phyloP scores from a whole-genome alignment of 2,113 vertebrate genomes.

The Accipiter cooperii region DNA sequence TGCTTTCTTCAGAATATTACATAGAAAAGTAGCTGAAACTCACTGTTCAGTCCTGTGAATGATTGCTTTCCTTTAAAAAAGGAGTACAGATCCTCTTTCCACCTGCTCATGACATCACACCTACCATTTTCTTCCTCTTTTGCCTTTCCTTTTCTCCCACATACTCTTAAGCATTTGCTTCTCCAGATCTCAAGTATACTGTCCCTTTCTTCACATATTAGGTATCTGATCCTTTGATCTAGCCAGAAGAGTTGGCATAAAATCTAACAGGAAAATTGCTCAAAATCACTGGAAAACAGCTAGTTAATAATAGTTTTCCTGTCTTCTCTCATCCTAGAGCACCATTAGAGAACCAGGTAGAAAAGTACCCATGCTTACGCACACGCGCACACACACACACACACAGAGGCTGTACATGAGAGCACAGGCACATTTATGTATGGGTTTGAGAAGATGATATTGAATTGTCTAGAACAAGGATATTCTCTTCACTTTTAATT shows the following conservation, averaged over 20 bases:
- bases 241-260: background rate
- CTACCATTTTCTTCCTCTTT: background rate
- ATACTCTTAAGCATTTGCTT: background rate
- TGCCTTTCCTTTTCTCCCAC: background rate
- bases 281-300: background rate
- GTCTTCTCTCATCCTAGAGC: background rate
- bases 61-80: background rate
- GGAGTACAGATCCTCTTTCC: background rate
- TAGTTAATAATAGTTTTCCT: background rate
- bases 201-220: background rate
- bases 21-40: background rate
- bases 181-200: background rate
- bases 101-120: background rate
- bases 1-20: background rate
- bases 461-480: background rate
- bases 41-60: background rate
- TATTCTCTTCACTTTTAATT: background rate
- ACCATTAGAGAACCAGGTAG: background rate
- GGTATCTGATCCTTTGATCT: background rate
- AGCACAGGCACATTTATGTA: background rate
- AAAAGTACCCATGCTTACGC: accelerated
- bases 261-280: background rate
- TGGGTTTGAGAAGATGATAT: background rate
- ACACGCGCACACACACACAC: no score
- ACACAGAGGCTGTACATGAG: background rate